Conservation (phyloP, 2,797 vertebrate species). For the Gobionotothen gibberifrons region DNA sequence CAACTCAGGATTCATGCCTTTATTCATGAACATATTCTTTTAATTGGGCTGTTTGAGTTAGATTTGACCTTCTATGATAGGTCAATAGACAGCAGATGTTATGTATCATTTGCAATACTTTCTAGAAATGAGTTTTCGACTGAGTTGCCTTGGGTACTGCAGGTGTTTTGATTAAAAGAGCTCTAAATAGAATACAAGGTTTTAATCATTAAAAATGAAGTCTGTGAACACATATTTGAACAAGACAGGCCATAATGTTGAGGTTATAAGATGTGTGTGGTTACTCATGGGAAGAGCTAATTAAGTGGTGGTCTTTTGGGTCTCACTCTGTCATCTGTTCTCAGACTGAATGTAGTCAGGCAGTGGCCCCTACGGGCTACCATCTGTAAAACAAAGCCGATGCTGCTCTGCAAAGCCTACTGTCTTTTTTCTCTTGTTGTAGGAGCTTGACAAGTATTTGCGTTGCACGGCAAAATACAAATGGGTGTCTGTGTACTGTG, state of each 20-base stretch:
- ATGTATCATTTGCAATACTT: not conserved
- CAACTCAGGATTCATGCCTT: conserved; percentile 11
- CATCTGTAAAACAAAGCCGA: conserved; percentile 70
- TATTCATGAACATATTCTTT: conserved; percentile 14
- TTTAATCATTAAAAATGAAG: conserved; percentile 51
- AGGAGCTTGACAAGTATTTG: conserved; percentile 40
- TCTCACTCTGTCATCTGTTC: conserved; percentile 48
- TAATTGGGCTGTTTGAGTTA: conserved; percentile 23
- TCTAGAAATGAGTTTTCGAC: not conserved
- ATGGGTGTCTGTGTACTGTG: conserved; percentile 47
- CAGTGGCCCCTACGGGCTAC: conserved; percentile 81
- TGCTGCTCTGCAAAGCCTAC: conserved; percentile 52
- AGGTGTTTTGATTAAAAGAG: conserved; percentile 29
- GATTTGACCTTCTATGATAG: conserved; percentile 24
- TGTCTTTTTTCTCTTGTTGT: conserved; percentile 45
- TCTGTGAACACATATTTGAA: conserved; percentile 20
- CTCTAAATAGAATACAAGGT: conserved; percentile 28
- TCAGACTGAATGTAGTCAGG: conserved; percentile 67
- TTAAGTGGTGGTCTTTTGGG: conserved; percentile 56
- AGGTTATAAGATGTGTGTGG: conserved; percentile 52
- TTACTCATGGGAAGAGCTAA: conserved; percentile 58
- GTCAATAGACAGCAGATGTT: conserved; percentile 34
- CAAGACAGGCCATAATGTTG: conserved; percentile 33
- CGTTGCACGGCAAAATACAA: conserved; percentile 57
- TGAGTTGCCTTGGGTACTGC: conserved; percentile 16